Percentiles rank a stretch among this genome's conserved stretches.
Conservation (phyloP, 2,888 invertebrate species). For the Ditula angustiorana region DNA sequence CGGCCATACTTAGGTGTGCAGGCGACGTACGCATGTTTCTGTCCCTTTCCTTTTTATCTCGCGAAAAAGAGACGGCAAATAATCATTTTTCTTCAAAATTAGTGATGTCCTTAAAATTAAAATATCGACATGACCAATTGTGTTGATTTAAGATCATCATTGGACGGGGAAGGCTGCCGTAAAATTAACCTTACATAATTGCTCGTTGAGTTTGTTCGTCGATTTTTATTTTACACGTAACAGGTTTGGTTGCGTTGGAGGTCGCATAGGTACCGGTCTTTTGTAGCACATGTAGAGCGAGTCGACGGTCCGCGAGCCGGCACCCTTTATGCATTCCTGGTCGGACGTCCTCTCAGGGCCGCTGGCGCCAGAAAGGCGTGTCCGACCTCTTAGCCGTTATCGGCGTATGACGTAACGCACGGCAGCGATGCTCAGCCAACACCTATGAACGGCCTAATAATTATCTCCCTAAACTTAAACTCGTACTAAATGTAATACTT, state of each 20-base stretch:
- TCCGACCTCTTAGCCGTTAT: constrained; percentile 73
- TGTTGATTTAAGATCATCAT: constrained; percentile 29
- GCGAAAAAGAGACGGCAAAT: constrained; percentile 70
- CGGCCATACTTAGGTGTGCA: constrained; percentile 85
- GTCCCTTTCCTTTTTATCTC: constrained; percentile 77
- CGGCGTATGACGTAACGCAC: constrained; percentile 78
- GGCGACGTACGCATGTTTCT: constrained; percentile 83
- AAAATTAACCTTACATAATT: constrained; percentile 57
- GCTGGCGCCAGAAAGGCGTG: constrained; percentile 80
- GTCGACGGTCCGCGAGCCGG: constrained; percentile 65
- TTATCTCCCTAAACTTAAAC: constrained; percentile 30
- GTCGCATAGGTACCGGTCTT: constrained; percentile 76
- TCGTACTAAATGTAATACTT: constrained; percentile 1
- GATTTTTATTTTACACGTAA: constrained; percentile 78
- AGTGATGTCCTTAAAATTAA: constrained; percentile 58
- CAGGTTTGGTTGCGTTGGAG: constrained; percentile 83
- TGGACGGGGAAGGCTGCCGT: constrained; percentile 33
- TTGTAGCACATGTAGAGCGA: constrained; percentile 78
- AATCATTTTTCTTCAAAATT: constrained; percentile 62
- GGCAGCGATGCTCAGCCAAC: constrained; percentile 49
- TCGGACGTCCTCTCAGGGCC: constrained; percentile 73
- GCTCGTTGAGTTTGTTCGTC: constrained; percentile 55
- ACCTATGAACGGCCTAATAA: constrained; percentile 50
- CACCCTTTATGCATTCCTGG: constrained; percentile 73
- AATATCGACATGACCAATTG: constrained; percentile 33